Base-by-base conservation (phyloP, 1,140 invertebrate species). In the Pararge aegeria region DNA sequence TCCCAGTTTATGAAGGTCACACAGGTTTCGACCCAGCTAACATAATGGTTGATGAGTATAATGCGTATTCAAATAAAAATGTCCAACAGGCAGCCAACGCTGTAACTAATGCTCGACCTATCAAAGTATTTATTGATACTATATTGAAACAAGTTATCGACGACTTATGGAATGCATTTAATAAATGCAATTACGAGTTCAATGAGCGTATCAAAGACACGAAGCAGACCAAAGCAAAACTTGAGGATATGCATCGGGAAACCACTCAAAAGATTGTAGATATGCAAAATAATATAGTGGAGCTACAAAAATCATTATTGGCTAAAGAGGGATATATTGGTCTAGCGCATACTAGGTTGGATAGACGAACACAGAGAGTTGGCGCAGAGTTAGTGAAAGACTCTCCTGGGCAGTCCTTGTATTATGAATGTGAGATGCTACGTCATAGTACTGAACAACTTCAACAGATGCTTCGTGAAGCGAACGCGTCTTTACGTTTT, bases 281-380 rank as follows among this genome's bases (percentile, higher is more conserved):
- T 50, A 95, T 97, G 92, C 93, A 93, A 51, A 90, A 93, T 54
- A 97, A 95, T 70, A 94, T 98, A 59, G 92, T 92, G 13, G 85
- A 92, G 46, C 81, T 98, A 37, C 92, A 96, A 75, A 96, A 96
- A 76, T 93, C 94, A 18, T 93, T 98, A 44, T 90, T 92, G 10
- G 95, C 96, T 63, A 97, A 97, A 75, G 94, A 97, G 90, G 92
- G 93, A 0, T 95, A 94, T 64, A 92, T 97, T 61, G 95, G 95
- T 1, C 86, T 98, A 29, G 94, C 95, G 9, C 95, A 97, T 83
- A 97, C 95, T 0, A 92, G 97, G 65, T 90, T 97, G 1, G 94
- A 94, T 18, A 95, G 95, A 70, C 91, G 96, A 12, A 93, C 93
- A 58, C 92, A 95, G 70, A 91, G 96, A 64, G 93, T 94, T 2